phyloP scores from a whole-genome alignment of 2,888 invertebrate genomes.

The Ornithoptera alexandrae region DNA sequence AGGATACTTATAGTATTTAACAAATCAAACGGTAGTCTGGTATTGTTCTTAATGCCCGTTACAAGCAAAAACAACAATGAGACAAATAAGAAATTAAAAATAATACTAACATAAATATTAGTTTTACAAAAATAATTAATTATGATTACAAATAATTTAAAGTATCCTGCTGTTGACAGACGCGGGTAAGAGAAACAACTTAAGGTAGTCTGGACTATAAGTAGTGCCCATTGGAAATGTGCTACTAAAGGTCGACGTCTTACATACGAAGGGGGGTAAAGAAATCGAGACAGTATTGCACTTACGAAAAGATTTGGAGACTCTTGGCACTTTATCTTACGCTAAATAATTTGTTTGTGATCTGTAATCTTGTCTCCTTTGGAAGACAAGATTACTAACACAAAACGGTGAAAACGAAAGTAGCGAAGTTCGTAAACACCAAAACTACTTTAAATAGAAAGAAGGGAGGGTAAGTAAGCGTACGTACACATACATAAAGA shows the following conservation, averaged over 20 bases:
- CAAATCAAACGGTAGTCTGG: conserved; percentile 11
- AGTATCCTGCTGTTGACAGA: conserved; percentile 22
- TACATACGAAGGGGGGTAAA: conserved; percentile 42
- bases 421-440: neutral
- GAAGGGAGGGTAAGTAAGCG: conserved; percentile 8
- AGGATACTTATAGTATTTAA: conserved; percentile 52
- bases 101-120: neutral
- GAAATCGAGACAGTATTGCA: conserved; percentile 73
- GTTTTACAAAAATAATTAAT: too few relatives aligned
- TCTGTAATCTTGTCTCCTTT: neutral
- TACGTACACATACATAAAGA: conserved; percentile 9
- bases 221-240: conserved; percentile 4
- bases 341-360: conserved; percentile 47
- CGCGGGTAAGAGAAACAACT: conserved; percentile 20
- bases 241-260: neutral
- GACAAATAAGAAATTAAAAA: neutral
- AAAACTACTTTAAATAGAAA: neutral
- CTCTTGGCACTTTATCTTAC: conserved; percentile 77
- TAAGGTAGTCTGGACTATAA: conserved; percentile 4
- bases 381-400: conserved; percentile 5
- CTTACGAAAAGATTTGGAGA: conserved; percentile 63
- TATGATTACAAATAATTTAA: conserved; percentile 10
- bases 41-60: neutral
- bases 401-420: neutral
- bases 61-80: neutral